Base-by-base conservation (phyloP, 2,888 invertebrate species). In the Torymus aiolomorphi region DNA sequence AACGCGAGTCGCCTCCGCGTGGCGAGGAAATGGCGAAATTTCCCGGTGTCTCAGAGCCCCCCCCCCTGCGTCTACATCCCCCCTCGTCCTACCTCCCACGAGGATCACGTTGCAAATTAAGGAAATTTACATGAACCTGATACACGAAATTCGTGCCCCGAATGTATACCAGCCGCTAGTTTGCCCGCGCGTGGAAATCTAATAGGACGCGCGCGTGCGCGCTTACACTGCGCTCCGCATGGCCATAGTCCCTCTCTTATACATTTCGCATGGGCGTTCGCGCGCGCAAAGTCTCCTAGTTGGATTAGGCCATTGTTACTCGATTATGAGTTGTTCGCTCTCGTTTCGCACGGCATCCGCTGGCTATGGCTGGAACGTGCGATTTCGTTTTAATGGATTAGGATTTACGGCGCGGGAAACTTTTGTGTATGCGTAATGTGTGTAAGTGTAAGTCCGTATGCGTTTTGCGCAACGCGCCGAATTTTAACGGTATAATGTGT, bases 51-150 rank as follows among this genome's bases (percentile, higher is more conserved):
- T 42, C 42, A 42, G 42, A 10, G 8, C 8, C 42, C 42, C 42
- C 8, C 4, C 5, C 31, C 31, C n/a, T n/a, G n/a, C n/a, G n/a
- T n/a, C n/a, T n/a, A n/a, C n/a, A n/a, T n/a, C n/a, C n/a, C 31
- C 2, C 8, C 31, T 8, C 12, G 2, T 49, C 56, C 16, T 54
- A 10, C 24, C 52, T 52, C 52, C 42, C 42, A 8, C 31, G 74
- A 42, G 75, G 74, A 78, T 81, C 71, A 71, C 71, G 66, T 78
- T 75, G 78, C 78, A 75, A 78, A 81, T 81, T 75, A 78, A 78
- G 77, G 74, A 61, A 78, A 81, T 78, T 81, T 78, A 67, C 80
- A 80, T 77, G 70, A 77, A 74, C 65, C 65, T 65, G 73, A 74
- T 74, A 65, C 74, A 42, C 73, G 77, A 59, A 70, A 78, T 71